Evolutionary conservation across 2,888 invertebrate genomes (phyloP).

Genomic region (Cerastoderma edule): DNA sequence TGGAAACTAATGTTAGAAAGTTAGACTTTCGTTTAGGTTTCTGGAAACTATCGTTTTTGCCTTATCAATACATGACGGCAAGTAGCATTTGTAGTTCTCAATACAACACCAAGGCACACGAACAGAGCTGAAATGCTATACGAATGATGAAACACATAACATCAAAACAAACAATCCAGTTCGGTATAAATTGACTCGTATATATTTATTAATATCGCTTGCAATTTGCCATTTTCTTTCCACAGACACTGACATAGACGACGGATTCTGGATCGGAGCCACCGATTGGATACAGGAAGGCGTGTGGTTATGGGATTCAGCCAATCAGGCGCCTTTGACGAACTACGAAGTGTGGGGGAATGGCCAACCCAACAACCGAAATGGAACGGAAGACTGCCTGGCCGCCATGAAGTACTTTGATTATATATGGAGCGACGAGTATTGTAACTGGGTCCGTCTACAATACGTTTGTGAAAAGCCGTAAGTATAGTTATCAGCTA

Average conservation of each 20-base stretch:
- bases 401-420: constrained; percentile 41
- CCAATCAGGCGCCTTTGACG: background rate
- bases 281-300: constrained; percentile 13
- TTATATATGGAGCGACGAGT: constrained; percentile 43
- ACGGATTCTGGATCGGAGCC: constrained; percentile 43
- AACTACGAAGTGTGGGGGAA: constrained; percentile 24
- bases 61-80: background rate
- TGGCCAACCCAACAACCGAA: constrained; percentile 37
- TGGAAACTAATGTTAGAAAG: background rate
- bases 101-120: background rate
- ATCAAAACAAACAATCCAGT: background rate
- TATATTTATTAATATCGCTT: no score
- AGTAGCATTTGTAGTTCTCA: background rate
- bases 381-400: constrained; percentile 33
- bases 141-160: background rate
- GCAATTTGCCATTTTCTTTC: background rate
- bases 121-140: background rate
- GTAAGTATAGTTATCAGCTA: constrained; percentile 31
- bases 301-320: constrained; percentile 36
- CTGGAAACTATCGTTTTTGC: background rate
- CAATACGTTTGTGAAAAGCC: constrained; percentile 41
- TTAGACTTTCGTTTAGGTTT: background rate
- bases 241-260: constrained; percentile 25
- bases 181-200: no score
- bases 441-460: constrained; percentile 32